A percentile compares a stretch with the other conserved stretches of the same genome.
phyloP scores from a whole-genome alignment of 2,113 vertebrate genomes.

The Mustelus asterias region DNA sequence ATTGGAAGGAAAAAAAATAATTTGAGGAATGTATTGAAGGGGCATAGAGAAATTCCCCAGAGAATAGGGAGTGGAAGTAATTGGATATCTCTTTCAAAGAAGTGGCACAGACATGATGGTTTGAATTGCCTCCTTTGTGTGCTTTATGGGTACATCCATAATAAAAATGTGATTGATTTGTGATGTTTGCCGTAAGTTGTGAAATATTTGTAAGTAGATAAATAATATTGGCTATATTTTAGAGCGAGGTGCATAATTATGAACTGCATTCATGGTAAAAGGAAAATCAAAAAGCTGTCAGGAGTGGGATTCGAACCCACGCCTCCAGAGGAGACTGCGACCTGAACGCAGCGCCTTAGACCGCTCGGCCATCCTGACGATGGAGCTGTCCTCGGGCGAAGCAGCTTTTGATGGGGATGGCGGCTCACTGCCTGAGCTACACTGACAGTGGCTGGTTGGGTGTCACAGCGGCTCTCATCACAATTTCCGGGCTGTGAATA shows the following conservation, averaged over 20 bases:
- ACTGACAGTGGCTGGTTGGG: neutral
- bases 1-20: neutral
- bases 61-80: too few relatives aligned
- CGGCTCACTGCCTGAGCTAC: neutral
- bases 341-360: slow-evolving; percentile 36
- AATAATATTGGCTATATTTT: too few relatives aligned
- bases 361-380: slow-evolving; percentile 23
- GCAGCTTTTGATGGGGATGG: neutral
- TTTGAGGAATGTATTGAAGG: too few relatives aligned
- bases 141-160: neutral
- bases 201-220: too few relatives aligned
- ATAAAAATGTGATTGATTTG: too few relatives aligned
- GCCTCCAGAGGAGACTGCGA: slow-evolving; percentile 35
- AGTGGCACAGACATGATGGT: too few relatives aligned
- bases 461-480: neutral
- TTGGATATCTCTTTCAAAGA: too few relatives aligned
- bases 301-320: slow-evolving; percentile 37
- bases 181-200: too few relatives aligned
- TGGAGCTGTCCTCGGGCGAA: accelerated
- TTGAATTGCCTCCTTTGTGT: neutral
- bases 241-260: too few relatives aligned
- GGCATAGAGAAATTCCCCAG: too few relatives aligned
- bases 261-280: too few relatives aligned
- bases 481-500: neutral
- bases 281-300: neutral